Percentiles rank a stretch among this genome's conserved stretches.
phyloP scores from a whole-genome alignment of 2,113 vertebrate genomes.

The Puffinus mauretanicus region DNA sequence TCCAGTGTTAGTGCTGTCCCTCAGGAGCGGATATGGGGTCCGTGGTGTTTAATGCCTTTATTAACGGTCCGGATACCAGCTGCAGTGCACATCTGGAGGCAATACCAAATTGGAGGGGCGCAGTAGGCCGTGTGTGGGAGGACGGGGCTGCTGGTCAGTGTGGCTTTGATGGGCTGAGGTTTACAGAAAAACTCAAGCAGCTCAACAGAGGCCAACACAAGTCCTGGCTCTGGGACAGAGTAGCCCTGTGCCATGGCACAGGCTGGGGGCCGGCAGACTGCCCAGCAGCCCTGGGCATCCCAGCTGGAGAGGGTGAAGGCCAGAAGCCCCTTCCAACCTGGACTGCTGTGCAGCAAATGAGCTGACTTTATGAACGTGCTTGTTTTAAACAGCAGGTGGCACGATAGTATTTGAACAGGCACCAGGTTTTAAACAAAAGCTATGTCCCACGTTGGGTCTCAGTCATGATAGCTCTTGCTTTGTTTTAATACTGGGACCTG shows the following conservation, averaged over 20 bases:
- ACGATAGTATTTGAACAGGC: neutral
- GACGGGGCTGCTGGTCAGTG: neutral
- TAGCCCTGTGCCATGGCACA: neutral
- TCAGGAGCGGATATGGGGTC: accelerated
- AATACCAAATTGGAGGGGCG: neutral
- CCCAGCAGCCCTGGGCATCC: neutral
- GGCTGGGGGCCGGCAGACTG: neutral
- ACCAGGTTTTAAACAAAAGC: too few species aligned
- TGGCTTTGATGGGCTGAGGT: neutral
- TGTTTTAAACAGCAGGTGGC: constrained; percentile 53
- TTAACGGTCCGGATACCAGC: neutral
- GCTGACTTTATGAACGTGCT: neutral
- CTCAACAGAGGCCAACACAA: neutral
- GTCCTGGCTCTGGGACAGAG: neutral
- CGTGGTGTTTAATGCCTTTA: neutral
- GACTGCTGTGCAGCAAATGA: accelerated
- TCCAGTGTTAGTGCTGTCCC: neutral
- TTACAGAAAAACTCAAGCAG: neutral
- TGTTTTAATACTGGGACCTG: neutral
- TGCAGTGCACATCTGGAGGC: neutral
- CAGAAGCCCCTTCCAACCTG: neutral
- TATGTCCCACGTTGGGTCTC: accelerated
- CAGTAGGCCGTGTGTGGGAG: neutral
- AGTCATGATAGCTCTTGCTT: neutral
- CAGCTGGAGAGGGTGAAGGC: neutral